Evolutionary conservation across 2,888 invertebrate species (phyloP).

Genomic region (Sericinus montela): DNA sequence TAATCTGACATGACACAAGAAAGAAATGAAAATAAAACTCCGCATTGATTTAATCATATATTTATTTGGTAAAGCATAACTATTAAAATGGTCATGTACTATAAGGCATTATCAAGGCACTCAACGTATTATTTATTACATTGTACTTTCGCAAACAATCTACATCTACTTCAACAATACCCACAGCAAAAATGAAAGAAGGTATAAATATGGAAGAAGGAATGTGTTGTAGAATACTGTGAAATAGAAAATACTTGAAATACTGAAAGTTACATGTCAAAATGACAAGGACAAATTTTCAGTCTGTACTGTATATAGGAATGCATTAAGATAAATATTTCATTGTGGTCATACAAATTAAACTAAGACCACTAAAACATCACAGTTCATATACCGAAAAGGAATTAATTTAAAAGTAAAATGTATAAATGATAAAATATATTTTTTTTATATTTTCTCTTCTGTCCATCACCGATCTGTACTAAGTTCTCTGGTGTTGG

Average conservation of each 20-base stretch:
- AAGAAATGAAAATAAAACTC: constrained; percentile 12
- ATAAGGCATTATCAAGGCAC: constrained; percentile 51
- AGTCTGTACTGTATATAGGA: constrained; percentile 27
- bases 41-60: constrained; percentile 23
- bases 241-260: constrained; percentile 22
- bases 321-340: constrained; percentile 22
- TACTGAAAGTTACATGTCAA: constrained; percentile 23
- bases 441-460: constrained; percentile 2
- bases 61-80: constrained; percentile 50
- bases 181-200: constrained; percentile 23
- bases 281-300: constrained; percentile 19
- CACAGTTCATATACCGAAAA: constrained; percentile 25
- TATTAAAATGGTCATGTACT: constrained; percentile 37
- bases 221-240: constrained; percentile 49
- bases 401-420: constrained; percentile 18
- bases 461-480: background rate
- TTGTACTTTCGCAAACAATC: constrained; percentile 39
- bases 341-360: constrained; percentile 6
- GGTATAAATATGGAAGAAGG: constrained; percentile 35
- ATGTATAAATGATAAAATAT: constrained; percentile 7
- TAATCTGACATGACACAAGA: too few relatives aligned
- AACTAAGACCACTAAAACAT: constrained; percentile 18
- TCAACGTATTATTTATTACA: constrained; percentile 42
- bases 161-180: constrained; percentile 27
- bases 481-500: background rate